A percentile compares a stretch with the other conserved stretches of the same genome.
Evolutionary conservation across 2,888 invertebrate species (phyloP).

Genomic region (Anthoptus insignis): DNA sequence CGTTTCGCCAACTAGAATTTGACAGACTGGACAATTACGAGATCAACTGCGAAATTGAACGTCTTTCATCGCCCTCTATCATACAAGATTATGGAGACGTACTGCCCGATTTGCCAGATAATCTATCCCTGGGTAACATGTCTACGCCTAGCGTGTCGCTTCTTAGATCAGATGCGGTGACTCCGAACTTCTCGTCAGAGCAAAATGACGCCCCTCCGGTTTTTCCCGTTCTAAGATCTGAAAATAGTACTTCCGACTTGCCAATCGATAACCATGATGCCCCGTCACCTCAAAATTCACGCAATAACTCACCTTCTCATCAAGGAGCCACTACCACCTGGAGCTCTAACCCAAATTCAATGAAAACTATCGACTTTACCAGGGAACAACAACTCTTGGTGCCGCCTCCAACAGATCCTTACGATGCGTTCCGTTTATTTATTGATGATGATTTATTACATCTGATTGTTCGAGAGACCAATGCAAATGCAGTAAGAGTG

Average conservation of each 20-base stretch:
- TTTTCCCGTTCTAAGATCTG: conserved; percentile 25
- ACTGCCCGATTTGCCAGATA: no score
- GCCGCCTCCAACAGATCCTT: neutral
- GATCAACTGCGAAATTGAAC: no score
- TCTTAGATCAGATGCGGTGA: neutral
- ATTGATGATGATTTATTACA: neutral
- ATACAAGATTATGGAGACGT: no score
- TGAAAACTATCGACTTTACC: neutral
- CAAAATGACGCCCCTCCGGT: conserved; percentile 35
- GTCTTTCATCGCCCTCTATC: no score
- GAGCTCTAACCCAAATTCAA: neutral
- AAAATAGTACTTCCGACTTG: conserved; percentile 32
- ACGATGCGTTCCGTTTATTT: neutral
- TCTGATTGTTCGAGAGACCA: neutral
- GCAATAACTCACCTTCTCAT: conserved; percentile 37
- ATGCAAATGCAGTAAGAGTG: neutral
- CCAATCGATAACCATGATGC: conserved; percentile 34
- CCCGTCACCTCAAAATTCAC: conserved; percentile 24
- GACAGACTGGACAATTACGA: no score
- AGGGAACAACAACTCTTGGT: neutral
- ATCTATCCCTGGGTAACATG: no score
- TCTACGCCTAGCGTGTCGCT: no score
- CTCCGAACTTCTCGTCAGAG: conserved; percentile 32
- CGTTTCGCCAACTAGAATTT: no score
- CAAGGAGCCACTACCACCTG: conserved; percentile 8